A percentile compares a stretch with the other conserved stretches of the same genome.
Evolutionary conservation across 1,140 invertebrate genomes (phyloP).

Genomic region (Drosophila subpulchrella): DNA sequence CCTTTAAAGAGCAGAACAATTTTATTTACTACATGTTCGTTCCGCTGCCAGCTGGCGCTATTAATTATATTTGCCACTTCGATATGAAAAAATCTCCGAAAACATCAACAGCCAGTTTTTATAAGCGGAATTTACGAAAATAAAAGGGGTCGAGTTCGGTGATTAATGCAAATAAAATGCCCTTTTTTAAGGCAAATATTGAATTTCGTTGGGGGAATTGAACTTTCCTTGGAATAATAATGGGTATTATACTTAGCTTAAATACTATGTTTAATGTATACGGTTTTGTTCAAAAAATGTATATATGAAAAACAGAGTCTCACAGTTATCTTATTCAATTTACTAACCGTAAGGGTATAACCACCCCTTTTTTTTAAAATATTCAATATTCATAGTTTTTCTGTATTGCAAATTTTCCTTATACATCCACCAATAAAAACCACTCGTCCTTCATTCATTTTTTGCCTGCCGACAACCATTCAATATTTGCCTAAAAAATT

Average conservation of each 20-base stretch:
- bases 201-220: background rate
- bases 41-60: slow-evolving; percentile 31
- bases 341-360: slow-evolving; percentile 9
- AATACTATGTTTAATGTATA: background rate
- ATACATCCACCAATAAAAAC: background rate
- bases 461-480: slow-evolving; percentile 32
- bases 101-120: background rate
- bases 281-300: no score
- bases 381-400: slow-evolving; percentile 22
- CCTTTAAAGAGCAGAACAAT: slow-evolving; percentile 34
- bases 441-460: slow-evolving; percentile 13
- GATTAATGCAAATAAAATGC: slow-evolving; percentile 2
- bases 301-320: background rate
- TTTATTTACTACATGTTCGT: slow-evolving; percentile 28
- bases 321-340: background rate
- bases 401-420: slow-evolving; percentile 7
- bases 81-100: slow-evolving; percentile 22
- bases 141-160: background rate
- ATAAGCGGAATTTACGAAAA: background rate
- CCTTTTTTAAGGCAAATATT: background rate
- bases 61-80: slow-evolving; percentile 58
- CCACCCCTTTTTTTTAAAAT: background rate
- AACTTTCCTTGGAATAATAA: background rate
- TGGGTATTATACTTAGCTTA: background rate
- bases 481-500: slow-evolving; percentile 69